A percentile compares a stretch with the other conserved stretches of the same genome.
Conservation (phyloP, 2,113 vertebrate species). For the Glaucomys volans region DNA sequence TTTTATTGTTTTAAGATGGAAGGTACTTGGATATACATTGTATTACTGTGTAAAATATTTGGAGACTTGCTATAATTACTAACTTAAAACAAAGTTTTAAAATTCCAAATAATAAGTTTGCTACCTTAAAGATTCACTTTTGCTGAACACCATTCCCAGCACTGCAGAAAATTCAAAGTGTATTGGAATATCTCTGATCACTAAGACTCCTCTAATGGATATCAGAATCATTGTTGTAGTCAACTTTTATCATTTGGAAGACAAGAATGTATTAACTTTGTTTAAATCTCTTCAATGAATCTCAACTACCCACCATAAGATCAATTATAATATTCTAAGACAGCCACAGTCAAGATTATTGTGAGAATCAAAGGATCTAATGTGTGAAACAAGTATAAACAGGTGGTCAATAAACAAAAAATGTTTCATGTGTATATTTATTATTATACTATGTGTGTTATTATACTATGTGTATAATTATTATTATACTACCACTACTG, state of each 20-base stretch:
- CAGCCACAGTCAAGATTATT: background rate
- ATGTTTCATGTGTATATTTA: no score
- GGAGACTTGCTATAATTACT: background rate
- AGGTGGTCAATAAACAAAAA: conserved; percentile 13
- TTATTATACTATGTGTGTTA: background rate
- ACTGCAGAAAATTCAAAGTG: background rate
- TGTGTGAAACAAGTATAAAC: conserved; percentile 7
- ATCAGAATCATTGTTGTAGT: conserved; percentile 6
- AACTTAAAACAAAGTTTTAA: conserved; percentile 34
- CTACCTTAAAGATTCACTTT: conserved; percentile 34
- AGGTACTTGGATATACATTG: background rate
- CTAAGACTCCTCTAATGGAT: conserved; percentile 11
- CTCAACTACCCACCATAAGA: background rate
- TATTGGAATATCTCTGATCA: conserved; percentile 3
- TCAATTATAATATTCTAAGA: background rate
- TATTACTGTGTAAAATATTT: background rate
- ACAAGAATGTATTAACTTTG: background rate
- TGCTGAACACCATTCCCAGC: background rate
- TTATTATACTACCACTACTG: background rate
- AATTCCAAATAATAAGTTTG: conserved; percentile 32
- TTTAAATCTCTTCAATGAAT: conserved; percentile 30
- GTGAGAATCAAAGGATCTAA: background rate
- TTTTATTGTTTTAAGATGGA: conserved; percentile 43
- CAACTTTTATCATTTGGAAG: background rate
- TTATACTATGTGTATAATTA: no score